A percentile compares a stretch with the other conserved stretches of the same genome.
phyloP scores from a whole-genome alignment of 2,113 vertebrate species.

The Ramphastos sulfuratus region DNA sequence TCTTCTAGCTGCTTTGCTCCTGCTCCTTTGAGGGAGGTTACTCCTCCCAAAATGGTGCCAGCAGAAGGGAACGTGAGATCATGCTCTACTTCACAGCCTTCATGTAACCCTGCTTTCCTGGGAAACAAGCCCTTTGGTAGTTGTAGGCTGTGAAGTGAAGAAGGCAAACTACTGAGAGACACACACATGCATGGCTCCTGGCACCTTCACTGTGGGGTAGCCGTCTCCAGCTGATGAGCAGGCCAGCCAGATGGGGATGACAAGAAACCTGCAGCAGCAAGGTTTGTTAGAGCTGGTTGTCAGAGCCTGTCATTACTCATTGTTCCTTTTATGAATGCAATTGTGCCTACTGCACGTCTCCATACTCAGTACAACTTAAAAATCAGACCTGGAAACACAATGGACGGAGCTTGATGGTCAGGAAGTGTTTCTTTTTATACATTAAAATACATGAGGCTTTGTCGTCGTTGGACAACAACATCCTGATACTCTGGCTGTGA shows the following conservation, averaged over 20 bases:
- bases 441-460: not conserved
- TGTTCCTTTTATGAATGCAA: not conserved
- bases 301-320: not conserved
- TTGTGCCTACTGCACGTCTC: not conserved
- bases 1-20: not conserved
- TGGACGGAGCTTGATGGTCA: not conserved
- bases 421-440: conserved; percentile 49
- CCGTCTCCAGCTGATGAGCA: not conserved
- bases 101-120: not conserved
- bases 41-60: not conserved
- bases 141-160: not conserved
- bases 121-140: not conserved
- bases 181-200: not conserved
- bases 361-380: not conserved
- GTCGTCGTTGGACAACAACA: not conserved
- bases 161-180: not conserved
- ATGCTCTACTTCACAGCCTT: not conserved
- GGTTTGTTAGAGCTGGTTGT: not conserved
- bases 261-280: not conserved
- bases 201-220: not conserved
- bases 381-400: not conserved
- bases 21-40: not conserved
- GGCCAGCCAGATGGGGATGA: not conserved
- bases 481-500: not conserved
- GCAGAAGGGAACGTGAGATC: not conserved